Evolutionary conservation across 2,888 invertebrate species (phyloP).

Genomic region (Heteromurus nitidus): DNA sequence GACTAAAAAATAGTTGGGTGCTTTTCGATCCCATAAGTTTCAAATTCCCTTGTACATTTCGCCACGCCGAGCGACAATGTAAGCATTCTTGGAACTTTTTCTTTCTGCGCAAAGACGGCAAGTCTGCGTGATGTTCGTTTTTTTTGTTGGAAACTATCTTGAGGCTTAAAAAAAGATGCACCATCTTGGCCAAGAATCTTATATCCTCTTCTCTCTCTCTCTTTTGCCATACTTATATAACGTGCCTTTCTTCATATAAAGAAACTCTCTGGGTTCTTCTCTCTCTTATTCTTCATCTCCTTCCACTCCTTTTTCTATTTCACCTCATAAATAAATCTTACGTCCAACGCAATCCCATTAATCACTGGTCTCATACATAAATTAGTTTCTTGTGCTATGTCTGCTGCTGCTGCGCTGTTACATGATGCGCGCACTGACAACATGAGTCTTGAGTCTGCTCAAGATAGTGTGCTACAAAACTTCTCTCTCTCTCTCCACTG

Average conservation of each 20-base stretch:
- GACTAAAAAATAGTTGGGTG: too few relatives aligned
- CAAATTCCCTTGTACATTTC: not conserved
- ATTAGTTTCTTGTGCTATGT: slow-evolving; percentile 67
- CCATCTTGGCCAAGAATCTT: slow-evolving; percentile 20
- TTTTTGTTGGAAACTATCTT: slow-evolving; percentile 58
- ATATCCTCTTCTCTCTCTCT: not conserved
- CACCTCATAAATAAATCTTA: slow-evolving; percentile 73
- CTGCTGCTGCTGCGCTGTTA: slow-evolving; percentile 54
- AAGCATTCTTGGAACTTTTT: not conserved
- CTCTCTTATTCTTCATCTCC: slow-evolving; percentile 51
- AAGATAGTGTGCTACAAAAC: slow-evolving; percentile 41
- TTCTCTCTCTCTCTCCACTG: slow-evolving; percentile 10
- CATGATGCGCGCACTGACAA: slow-evolving; percentile 60
- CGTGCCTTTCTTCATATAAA: not conserved
- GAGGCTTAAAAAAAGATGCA: slow-evolving; percentile 25
- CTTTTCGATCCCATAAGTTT: not conserved
- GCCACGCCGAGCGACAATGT: not conserved
- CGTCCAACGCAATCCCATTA: slow-evolving; percentile 72
- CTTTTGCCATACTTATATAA: not conserved
- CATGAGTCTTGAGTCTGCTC: slow-evolving; percentile 55
- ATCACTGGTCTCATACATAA: slow-evolving; percentile 73
- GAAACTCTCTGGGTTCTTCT: not conserved
- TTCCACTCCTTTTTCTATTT: slow-evolving; percentile 65
- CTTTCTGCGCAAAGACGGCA: slow-evolving; percentile 37
- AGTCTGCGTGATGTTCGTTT: slow-evolving; percentile 51